A percentile compares a stretch with the other conserved stretches of the same genome.
Evolutionary conservation across 2,797 vertebrate species (phyloP).

Genomic region (Sebastolobus alascanus): DNA sequence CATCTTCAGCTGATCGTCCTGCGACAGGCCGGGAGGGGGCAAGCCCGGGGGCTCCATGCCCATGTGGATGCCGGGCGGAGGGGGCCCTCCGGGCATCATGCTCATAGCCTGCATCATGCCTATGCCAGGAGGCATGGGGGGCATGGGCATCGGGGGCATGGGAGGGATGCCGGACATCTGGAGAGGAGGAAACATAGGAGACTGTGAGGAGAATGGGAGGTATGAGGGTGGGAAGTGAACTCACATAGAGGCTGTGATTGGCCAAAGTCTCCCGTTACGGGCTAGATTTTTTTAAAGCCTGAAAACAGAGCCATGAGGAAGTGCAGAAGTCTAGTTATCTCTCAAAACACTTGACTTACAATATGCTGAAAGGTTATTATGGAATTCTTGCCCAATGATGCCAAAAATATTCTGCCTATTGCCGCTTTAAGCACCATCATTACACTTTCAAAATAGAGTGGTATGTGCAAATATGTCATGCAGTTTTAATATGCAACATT

Average conservation of each 20-base stretch:
- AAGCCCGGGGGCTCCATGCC: slow-evolving; percentile 84
- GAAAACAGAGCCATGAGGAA: too few species aligned
- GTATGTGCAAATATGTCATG: not conserved
- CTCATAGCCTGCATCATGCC: slow-evolving; percentile 89
- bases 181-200: slow-evolving; percentile 1
- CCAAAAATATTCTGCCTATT: too few species aligned
- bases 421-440: not conserved
- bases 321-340: too few species aligned
- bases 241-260: too few species aligned
- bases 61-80: slow-evolving; percentile 85
- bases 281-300: too few species aligned
- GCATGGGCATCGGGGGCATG: slow-evolving; percentile 87
- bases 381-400: not conserved
- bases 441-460: not conserved
- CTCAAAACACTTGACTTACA: too few species aligned
- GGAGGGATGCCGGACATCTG: slow-evolving; percentile 83
- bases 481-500: not conserved
- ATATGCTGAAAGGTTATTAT: too few species aligned
- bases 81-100: slow-evolving; percentile 87
- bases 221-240: not conserved
- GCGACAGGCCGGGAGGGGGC: slow-evolving; percentile 84
- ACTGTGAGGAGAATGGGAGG: not conserved
- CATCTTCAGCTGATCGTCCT: slow-evolving; percentile 91
- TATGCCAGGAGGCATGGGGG: slow-evolving; percentile 82
- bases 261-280: too few species aligned